Conservation (phyloP, 2,888 invertebrate genomes). For the Orthosia incerta region DNA sequence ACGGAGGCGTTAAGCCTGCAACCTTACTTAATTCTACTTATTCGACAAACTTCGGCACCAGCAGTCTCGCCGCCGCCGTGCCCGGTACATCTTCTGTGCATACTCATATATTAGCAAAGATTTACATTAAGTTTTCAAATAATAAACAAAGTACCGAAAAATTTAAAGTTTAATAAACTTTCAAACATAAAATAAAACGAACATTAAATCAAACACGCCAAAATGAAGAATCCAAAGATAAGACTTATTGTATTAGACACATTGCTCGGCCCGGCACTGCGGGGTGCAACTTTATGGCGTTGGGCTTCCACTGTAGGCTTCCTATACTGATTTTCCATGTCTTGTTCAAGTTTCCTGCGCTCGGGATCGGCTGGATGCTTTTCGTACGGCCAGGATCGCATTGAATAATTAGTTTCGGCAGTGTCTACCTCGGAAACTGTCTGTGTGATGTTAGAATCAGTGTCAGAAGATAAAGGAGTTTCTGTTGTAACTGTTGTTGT, state of each 20-base stretch:
- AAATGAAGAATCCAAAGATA: slow-evolving; percentile 69
- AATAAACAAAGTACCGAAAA: slow-evolving; percentile 28
- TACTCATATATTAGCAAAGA: slow-evolving; percentile 28
- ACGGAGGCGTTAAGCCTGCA: slow-evolving; percentile 87
- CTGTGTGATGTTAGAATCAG: slow-evolving; percentile 1
- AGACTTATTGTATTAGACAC: slow-evolving; percentile 61
- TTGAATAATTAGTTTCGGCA: background rate
- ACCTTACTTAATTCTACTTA: slow-evolving; percentile 90
- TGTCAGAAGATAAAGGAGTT: slow-evolving; percentile 17
- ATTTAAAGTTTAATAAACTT: slow-evolving; percentile 62
- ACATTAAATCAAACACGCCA: slow-evolving; percentile 70
- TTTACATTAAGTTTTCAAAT: slow-evolving; percentile 17
- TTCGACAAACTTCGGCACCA: slow-evolving; percentile 79
- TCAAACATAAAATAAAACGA: slow-evolving; percentile 58
- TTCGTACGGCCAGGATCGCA: slow-evolving; percentile 70
- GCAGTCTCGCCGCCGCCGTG: slow-evolving; percentile 22
- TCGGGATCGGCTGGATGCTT: slow-evolving; percentile 51
- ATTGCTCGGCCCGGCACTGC: slow-evolving; percentile 61
- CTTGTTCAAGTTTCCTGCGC: slow-evolving; percentile 55
- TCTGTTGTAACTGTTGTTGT: slow-evolving; percentile 31
- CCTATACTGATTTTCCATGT: slow-evolving; percentile 59
- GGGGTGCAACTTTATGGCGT: slow-evolving; percentile 44
- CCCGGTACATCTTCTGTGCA: slow-evolving; percentile 60
- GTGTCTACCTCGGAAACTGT: slow-evolving; percentile 22
- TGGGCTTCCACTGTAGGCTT: slow-evolving; percentile 72